phyloP scores from a whole-genome alignment of 2,888 invertebrate species.

The Hirudinaria manillensis region DNA sequence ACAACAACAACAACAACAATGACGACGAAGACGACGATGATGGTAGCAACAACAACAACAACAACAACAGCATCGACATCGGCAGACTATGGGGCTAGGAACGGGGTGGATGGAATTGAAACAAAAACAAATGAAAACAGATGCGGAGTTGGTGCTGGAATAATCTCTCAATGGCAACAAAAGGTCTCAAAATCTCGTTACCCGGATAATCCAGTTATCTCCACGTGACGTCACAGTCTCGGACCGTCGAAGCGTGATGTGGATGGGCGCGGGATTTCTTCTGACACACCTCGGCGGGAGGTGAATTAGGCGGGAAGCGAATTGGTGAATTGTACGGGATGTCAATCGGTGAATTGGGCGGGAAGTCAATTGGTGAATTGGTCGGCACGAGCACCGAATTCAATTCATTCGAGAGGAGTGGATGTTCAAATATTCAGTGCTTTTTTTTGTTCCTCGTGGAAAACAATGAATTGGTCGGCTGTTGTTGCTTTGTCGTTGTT shows the following conservation, averaged over 20 bases:
- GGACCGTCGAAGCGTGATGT: constrained; percentile 4
- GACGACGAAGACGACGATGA: no score
- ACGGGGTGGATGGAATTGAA: neutral
- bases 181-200: constrained; percentile 18
- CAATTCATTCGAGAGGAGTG: neutral
- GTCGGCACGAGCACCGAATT: constrained; percentile 3
- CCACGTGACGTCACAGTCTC: constrained; percentile 18
- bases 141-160: neutral
- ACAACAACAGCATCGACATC: neutral
- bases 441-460: neutral
- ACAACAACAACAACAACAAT: no score
- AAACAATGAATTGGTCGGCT: neutral
- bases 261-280: neutral
- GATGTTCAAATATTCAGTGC: neutral
- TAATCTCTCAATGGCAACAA: constrained; percentile 15
- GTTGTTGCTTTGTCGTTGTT: neutral
- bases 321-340: no score
- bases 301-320: no score
- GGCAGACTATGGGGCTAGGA: neutral
- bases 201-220: constrained; percentile 9
- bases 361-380: no score
- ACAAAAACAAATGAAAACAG: neutral
- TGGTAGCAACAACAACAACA: neutral
- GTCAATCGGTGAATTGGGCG: no score
- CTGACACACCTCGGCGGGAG: constrained; percentile 6